Evolutionary conservation across 2,888 invertebrate genomes (phyloP).

Genomic region (Pherbina coryleti): DNA sequence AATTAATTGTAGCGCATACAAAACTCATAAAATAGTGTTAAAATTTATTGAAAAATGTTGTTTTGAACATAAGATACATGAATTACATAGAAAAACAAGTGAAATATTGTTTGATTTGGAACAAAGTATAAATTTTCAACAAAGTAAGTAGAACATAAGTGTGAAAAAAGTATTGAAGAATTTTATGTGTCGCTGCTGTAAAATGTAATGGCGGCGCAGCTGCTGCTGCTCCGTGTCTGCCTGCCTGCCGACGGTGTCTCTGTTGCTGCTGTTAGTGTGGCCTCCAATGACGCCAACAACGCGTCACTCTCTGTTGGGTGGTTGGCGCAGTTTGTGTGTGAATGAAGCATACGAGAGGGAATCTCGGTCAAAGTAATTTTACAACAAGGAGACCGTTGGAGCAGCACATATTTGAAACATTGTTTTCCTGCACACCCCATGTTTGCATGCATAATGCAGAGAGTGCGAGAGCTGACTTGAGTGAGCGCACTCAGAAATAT

Average conservation of each 20-base stretch:
- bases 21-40: not conserved
- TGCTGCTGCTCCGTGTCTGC: conserved; percentile 7
- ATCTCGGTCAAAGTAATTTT: conserved; percentile 70
- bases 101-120: conserved; percentile 4
- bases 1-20: not conserved
- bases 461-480: not conserved
- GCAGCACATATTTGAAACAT: not conserved
- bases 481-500: not conserved
- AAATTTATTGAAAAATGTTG: conserved; percentile 6
- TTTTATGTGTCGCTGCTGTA: conserved; percentile 22
- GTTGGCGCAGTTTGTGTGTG: conserved; percentile 17
- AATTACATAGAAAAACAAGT: not conserved
- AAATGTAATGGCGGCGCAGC: conserved; percentile 59
- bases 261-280: not conserved
- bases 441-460: not conserved
- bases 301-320: not conserved
- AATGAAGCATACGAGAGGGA: conserved; percentile 39
- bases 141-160: conserved; percentile 26
- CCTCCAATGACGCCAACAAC: conserved; percentile 1
- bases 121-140: conserved; percentile 23
- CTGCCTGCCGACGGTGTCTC: not conserved
- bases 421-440: too few species aligned
- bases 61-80: not conserved
- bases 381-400: conserved; percentile 54
- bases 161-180: not conserved